Percentiles rank a stretch among this genome's conserved stretches.
These are phyloP conservation scores for Hafferia zeledoni DNA, from an alignment of 2,797 vertebrate genomes.

Conservation along the genomic window DNA sequence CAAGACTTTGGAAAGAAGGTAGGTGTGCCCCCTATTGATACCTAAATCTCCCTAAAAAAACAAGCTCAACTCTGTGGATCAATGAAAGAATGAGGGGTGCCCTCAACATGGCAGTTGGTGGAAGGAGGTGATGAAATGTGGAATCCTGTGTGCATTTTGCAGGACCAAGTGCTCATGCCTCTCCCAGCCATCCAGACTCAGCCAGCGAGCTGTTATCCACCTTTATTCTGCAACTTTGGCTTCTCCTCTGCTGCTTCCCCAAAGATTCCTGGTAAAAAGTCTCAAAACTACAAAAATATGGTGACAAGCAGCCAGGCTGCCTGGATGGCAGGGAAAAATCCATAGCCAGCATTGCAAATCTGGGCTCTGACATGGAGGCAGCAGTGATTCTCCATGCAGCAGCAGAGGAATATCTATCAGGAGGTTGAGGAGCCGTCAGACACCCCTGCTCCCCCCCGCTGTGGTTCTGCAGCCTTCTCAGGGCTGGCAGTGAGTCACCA, in stretches of 20 bases:
- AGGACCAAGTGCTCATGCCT: not conserved
- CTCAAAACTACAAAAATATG: not conserved
- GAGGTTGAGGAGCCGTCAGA: not conserved
- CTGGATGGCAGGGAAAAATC: not conserved
- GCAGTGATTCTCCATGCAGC: not conserved
- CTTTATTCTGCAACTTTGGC: not conserved
- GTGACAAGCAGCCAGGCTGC: not conserved
- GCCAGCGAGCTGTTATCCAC: not conserved
- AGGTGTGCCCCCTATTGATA: not conserved
- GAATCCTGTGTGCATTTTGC: not conserved
- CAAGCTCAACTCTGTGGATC: not conserved
- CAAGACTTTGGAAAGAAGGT: not conserved
- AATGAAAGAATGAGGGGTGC: not conserved
- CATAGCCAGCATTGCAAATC: not conserved
- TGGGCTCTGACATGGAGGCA: not conserved
- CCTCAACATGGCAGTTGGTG: not conserved
- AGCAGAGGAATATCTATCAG: not conserved
- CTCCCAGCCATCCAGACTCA: not conserved
- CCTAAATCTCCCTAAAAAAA: not conserved
- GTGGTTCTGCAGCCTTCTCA: not conserved
- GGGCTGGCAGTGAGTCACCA: not conserved
- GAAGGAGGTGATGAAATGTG: accelerated
- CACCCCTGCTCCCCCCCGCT: accelerated
- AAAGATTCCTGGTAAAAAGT: not conserved
- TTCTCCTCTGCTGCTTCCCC: not conserved